phyloP scores from a whole-genome alignment of 37 sponge, comb jelly and placozoan species.

The Oscarella lobularis region DNA sequence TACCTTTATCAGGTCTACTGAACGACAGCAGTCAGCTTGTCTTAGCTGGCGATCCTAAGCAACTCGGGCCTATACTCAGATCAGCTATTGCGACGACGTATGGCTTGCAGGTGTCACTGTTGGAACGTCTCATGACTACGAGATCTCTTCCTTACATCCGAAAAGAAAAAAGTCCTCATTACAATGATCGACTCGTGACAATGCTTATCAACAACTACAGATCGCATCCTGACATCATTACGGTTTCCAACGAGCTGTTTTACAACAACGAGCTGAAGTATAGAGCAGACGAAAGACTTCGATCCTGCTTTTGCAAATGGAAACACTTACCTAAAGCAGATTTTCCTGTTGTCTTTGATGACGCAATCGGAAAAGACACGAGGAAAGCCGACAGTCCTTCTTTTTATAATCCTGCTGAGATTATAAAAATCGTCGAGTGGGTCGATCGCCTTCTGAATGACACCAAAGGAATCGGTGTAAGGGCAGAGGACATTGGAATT shows the following conservation, averaged over 20 bases:
- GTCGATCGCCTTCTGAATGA: conserved; percentile 24
- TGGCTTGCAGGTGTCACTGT: conserved; percentile 47
- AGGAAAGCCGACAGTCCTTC: conserved; percentile 63
- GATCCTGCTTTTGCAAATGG: conserved; percentile 25
- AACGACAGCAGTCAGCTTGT: conserved; percentile 19
- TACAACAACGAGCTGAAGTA: conserved; percentile 50
- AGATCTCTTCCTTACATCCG: conserved; percentile 23
- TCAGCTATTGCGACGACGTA: conserved; percentile 17
- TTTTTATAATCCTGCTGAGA: conserved; percentile 60
- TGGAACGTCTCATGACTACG: conserved; percentile 56
- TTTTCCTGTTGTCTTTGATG: conserved; percentile 62
- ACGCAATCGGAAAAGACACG: conserved; percentile 49
- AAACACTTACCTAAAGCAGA: conserved; percentile 28
- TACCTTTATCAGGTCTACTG: conserved; percentile 29
- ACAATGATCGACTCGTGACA: conserved; percentile 16
- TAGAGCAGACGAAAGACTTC: conserved; percentile 19
- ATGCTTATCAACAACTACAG: conserved; percentile 60
- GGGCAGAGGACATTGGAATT: conserved; percentile 33
- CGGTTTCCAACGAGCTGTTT: conserved; percentile 44
- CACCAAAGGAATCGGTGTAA: neutral
- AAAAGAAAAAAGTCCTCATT: neutral
- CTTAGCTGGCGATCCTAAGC: conserved; percentile 61
- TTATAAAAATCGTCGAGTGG: conserved; percentile 17
- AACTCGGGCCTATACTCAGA: conserved; percentile 54
- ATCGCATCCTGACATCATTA: conserved; percentile 29